Percentiles rank a stretch among this genome's conserved stretches.
Conservation (phyloP, 2,797 vertebrate genomes). For the Odontamblyopus rebecca region DNA sequence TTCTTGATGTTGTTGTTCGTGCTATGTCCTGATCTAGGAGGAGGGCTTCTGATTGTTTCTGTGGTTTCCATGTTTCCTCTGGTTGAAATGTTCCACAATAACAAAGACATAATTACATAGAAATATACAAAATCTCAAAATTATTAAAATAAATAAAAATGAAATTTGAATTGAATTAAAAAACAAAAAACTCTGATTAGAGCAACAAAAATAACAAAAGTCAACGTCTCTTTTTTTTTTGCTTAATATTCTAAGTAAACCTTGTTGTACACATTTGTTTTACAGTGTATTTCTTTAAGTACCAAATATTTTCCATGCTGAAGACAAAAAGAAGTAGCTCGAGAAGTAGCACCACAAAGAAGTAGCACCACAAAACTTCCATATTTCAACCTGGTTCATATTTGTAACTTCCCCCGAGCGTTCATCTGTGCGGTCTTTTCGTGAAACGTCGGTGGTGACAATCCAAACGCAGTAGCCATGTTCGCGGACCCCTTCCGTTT, state of each 20-base stretch:
- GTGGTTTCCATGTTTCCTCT: too few species aligned
- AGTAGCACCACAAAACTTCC: not conserved
- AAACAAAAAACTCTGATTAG: too few species aligned
- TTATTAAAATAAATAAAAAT: too few species aligned
- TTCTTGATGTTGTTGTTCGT: too few species aligned
- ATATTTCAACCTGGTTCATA: not conserved
- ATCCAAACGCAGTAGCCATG: slow-evolving; percentile 42
- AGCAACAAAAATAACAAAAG: too few species aligned
- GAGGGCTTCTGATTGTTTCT: too few species aligned
- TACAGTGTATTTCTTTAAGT: not conserved
- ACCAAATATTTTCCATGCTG: not conserved
- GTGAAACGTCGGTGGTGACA: slow-evolving; percentile 41
- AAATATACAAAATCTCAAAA: not conserved
- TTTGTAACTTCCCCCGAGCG: not conserved
- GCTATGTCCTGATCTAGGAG: too few species aligned
- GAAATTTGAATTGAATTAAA: too few species aligned
- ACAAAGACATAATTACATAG: too few species aligned
- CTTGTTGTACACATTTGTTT: not conserved
- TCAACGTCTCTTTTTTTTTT: too few species aligned
- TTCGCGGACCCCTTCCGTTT: slow-evolving; percentile 43
- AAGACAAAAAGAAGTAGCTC: not conserved
- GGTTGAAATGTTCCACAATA: too few species aligned
- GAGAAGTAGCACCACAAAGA: not conserved
- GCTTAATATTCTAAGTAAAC: not conserved
- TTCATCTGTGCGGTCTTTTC: slow-evolving; percentile 7